These are phyloP conservation scores for Macrosteles quadrilineatus DNA, from an alignment of 1,140 invertebrate species.

Conservation along the genomic window DNA sequence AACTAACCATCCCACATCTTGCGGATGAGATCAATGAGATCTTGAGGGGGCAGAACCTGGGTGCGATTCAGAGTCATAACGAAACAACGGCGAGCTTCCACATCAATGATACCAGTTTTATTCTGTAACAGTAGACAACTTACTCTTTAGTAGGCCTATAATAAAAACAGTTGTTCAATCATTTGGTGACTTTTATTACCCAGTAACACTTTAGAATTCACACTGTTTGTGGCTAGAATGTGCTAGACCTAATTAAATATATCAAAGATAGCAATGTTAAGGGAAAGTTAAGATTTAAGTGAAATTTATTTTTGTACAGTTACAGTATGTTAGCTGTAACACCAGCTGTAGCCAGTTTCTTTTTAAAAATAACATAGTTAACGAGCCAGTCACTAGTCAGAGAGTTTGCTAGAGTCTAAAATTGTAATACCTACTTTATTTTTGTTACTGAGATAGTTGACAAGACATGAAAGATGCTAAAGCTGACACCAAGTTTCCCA, in stretches of 20 bases:
- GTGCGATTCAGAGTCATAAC: conserved; percentile 83
- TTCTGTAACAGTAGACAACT: conserved; percentile 55
- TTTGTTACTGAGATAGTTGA: too few relatives aligned
- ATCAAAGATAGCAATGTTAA: background rate
- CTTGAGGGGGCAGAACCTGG: conserved; percentile 71
- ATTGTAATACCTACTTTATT: too few relatives aligned
- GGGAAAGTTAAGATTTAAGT: background rate
- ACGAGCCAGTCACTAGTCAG: too few relatives aligned
- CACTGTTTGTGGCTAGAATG: background rate
- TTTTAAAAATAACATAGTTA: too few relatives aligned
- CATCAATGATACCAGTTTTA: conserved; percentile 84
- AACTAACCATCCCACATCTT: conserved; percentile 71
- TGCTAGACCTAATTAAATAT: background rate
- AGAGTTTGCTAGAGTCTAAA: too few relatives aligned
- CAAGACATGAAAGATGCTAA: too few relatives aligned
- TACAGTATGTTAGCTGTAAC: too few relatives aligned
- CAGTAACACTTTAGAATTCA: background rate
- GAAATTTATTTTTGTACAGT: too few relatives aligned
- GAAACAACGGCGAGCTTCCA: conserved; percentile 75
- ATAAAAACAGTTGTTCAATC: background rate
- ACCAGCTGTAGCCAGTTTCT: too few relatives aligned
- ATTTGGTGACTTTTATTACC: background rate
- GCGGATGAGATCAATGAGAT: conserved; percentile 73
- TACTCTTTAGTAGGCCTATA: background rate
- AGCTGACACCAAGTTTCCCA: too few relatives aligned